Evolutionary conservation across 1,140 invertebrate genomes (phyloP), one percentile per base, ranked within the genome.

Genomic region (Trachelipus rathkii): DNA sequence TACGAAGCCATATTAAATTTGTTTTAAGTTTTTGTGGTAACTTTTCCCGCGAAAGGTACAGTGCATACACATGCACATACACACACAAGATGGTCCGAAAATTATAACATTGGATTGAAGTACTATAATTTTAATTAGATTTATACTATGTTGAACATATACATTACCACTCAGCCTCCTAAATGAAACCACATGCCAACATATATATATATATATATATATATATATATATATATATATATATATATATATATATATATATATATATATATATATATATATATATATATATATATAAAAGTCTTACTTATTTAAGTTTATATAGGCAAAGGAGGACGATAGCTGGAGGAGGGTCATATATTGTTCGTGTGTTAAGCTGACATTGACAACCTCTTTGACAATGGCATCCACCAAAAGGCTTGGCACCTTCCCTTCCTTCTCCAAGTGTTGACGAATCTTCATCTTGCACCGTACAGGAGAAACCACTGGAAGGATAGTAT

Each of bases 361-460:
- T 84, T 94, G 92, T 78, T 89, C 85, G 73, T 91, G 87, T 0
- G 90, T 91, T 46, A 93, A 82, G 83, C 93, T 90, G 74, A 91
- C 84, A 21, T 91, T 91, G 11, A 77, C 78, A 74, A 91, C 89
- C 83, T 94, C 92, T 81, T 93, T 90, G 9, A 94, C 83, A 24
- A 93, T 89, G 66, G 93, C 89, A 82, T 94, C 92, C 7, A 91
- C 87, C 66, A 92, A 84, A 75, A 93, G 86, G 73, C 91, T 89
- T 13, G 91, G 90, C n/a, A 92, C 89, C 78, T 91, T 87, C 0
- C 88, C 88, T 80, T 91, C 89, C 45, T 88, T 90, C 7, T 90
- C 90, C 82, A 91, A 90, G 80, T 90, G 93, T 71, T 93, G 89
- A 24, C 93, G 90, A 44, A 93, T 87, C 85, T 93, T 93, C n/a